Evolutionary conservation across 2,797 vertebrate species (phyloP), one percentile per base, ranked within the genome.

Genomic region (Spea hammondii): DNA sequence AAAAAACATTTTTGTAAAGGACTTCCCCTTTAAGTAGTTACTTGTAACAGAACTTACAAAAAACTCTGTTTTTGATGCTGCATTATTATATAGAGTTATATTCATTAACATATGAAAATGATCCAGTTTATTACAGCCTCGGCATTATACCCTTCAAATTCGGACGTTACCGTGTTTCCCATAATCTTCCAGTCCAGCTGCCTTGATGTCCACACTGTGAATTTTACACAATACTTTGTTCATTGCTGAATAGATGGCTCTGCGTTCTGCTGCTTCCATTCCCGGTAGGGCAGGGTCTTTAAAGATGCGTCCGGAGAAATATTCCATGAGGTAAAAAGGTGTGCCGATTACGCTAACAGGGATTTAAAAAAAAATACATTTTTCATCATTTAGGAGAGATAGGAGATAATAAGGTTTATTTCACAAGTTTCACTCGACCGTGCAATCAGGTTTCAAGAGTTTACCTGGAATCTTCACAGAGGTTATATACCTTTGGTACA

Each of bases 401-500:
- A 76, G 6, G 10, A 11, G 51, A 53, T 53, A 7, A 11, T 6
- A 7, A 53, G 2, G 6, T 53, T 53, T 1, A 6, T 53, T 53
- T 7, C 51, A 53, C 51, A 53, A 53, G 6, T 53, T 53, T 53
- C 10, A 53, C 51, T 6, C 6, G n/a, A 4, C 6, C 14, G 32
- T 17, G 44, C 14, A 32, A 12, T 47, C 11, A 47, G 10, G 44
- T 2, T 14, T 7, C 14, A 49, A 65, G 46, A 4, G n/a, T 64
- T 87, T 84, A 95, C 94, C 92, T 91, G 62, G 86, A 84, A 83
- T 94, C 92, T 84, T 93, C 89, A 4, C 92, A 94, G 62, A 93
- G 85, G 50, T 86, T 83, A 53, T 93, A 82, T 65, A 92, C 89
- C 65, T 84, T 78, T 57, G 94, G 94, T 44, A 94, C 92, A 75